Evolutionary conservation across 2,888 invertebrate species (phyloP).

Genomic region (Scaptomyza polygonia): DNA sequence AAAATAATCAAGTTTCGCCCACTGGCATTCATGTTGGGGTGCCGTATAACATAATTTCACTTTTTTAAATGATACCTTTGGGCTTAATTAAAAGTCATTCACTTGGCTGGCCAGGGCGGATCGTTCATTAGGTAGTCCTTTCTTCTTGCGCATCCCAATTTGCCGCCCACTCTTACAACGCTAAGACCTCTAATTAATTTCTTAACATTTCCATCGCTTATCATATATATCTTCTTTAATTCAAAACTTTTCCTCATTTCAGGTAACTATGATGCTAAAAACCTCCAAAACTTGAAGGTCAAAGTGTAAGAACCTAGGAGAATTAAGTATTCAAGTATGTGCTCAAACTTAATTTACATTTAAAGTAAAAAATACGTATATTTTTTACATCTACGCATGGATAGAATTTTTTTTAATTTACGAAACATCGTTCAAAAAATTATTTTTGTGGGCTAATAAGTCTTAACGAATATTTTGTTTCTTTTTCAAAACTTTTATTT

Average conservation of each 20-base stretch:
- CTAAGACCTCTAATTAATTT: slow-evolving; percentile 64
- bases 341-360: neutral
- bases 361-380: neutral
- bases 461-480: too few species aligned
- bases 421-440: too few species aligned
- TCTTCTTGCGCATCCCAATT: slow-evolving; percentile 5
- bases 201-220: slow-evolving; percentile 52
- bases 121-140: slow-evolving; percentile 47
- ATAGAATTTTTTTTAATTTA: too few species aligned
- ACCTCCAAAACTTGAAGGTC: slow-evolving; percentile 26
- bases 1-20: slow-evolving; percentile 33
- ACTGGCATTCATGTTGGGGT: slow-evolving; percentile 42
- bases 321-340: slow-evolving; percentile 13
- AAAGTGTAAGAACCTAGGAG: slow-evolving; percentile 7
- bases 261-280: slow-evolving; percentile 46
- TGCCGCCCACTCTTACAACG: slow-evolving; percentile 5
- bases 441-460: too few species aligned
- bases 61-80: slow-evolving; percentile 49
- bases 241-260: slow-evolving; percentile 54
- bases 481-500: too few species aligned
- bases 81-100: slow-evolving; percentile 52
- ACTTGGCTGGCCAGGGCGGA: slow-evolving; percentile 13
- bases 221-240: slow-evolving; percentile 70
- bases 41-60: slow-evolving; percentile 40
- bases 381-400: too few species aligned